Base-by-base conservation (phyloP, 2,113 vertebrate genomes). In the Ranitomeya variabilis region DNA sequence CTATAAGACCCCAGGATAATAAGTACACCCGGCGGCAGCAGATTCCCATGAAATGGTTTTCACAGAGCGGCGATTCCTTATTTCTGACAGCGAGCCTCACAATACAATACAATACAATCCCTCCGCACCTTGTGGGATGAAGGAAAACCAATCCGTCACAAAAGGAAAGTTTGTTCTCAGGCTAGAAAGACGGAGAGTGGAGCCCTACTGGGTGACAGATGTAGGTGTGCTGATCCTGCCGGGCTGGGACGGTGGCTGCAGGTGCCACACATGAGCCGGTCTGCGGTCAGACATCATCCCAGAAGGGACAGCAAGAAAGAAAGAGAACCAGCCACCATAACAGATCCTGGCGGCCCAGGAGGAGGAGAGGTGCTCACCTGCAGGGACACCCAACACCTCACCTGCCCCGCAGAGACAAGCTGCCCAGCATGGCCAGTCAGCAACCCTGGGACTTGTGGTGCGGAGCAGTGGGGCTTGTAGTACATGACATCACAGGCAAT, bases 131-230 rank as follows among this genome's bases (percentile, higher is more conserved):
- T 67, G 11, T 82, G 80, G 21, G 45, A 62, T 6, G 8, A 16
- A 52, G 16, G 80, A 83, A 83, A 83, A 16, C 10, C 13, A 66
- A 84, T 84, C 64, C 69, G 82, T 11, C 82, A 26, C 18, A 31
- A 84, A 84, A 84, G 82, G 60, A 80, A 64, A 79, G 15, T 16
- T 60, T 71, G n/a, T 74, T 55, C 83, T 83, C 62, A 55, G 66
- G 13, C 4, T 57, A 60, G 23, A 37, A 79, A 52, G 45, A 54
- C 60, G 51, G 26, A 31, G 78, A 79, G 62, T 10, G 54, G 7
- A 79, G 21, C 31, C 71, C 23, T 14, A 23, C 31, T 3, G 26
- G 26, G 26, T 31, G 26, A n/a, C n/a, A n/a, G n/a, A n/a, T n/a
- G n/a, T n/a, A n/a, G n/a, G n/a, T n/a, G n/a, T n/a, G n/a, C n/a